phyloP scores from a whole-genome alignment of 2,888 invertebrate genomes.

The Scrobipalpa costella region DNA sequence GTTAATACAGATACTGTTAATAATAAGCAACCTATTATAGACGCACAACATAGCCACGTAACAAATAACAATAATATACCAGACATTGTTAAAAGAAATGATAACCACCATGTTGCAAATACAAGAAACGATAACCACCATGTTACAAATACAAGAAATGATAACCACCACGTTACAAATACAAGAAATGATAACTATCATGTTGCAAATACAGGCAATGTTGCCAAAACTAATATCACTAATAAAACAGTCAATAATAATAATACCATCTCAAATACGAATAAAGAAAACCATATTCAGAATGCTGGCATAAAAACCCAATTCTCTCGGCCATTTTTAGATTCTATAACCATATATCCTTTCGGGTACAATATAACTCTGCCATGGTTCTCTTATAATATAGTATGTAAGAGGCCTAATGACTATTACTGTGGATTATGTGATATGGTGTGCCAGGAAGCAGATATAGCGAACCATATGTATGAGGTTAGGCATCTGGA shows the following conservation, averaged over 20 bases:
- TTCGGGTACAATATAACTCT: slow-evolving; percentile 31
- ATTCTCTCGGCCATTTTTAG: slow-evolving; percentile 3
- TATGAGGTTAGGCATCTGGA: slow-evolving; percentile 30
- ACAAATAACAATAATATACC: no score
- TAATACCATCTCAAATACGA: not conserved
- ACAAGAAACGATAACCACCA: no score
- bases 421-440: slow-evolving; percentile 39
- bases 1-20: not conserved
- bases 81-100: no score
- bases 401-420: slow-evolving; percentile 1
- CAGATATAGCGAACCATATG: slow-evolving; percentile 29
- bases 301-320: not conserved
- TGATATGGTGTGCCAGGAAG: slow-evolving; percentile 17
- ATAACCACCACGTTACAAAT: no score
- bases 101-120: no score
- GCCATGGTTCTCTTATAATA: slow-evolving; percentile 34
- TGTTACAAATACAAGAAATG: no score
- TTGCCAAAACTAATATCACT: not conserved
- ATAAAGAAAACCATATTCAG: slow-evolving; percentile 13
- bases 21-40: not conserved
- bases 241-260: not conserved
- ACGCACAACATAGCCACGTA: no score
- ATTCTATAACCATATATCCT: slow-evolving; percentile 30
- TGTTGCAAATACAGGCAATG: no score
- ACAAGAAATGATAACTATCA: no score